Evolutionary conservation across 2,113 vertebrate species (phyloP).

Genomic region (Lota lota): DNA sequence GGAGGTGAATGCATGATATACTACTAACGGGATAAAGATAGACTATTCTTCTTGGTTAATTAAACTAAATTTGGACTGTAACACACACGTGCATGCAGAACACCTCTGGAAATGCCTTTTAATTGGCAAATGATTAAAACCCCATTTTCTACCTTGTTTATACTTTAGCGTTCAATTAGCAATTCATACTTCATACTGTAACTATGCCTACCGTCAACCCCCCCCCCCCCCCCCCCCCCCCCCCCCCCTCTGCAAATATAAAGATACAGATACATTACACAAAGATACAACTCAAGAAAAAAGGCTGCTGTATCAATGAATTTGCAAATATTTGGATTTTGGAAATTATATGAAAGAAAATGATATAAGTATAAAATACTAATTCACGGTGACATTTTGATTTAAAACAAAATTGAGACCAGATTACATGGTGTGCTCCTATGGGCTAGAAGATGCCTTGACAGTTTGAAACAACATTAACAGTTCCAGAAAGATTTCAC

Average conservation of each 20-base stretch:
- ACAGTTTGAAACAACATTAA: too few relatives aligned
- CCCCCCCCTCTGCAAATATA: background rate
- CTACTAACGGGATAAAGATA: conserved; percentile 46
- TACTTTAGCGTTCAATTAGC: conserved; percentile 58
- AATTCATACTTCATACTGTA: conserved; percentile 36
- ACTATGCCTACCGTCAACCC: conserved; percentile 3
- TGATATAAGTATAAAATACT: too few relatives aligned
- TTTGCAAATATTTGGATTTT: too few relatives aligned
- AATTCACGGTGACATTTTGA: too few relatives aligned
- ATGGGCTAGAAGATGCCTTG: too few relatives aligned
- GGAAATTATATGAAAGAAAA: too few relatives aligned
- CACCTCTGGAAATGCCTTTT: conserved; percentile 50
- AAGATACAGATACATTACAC: too few relatives aligned
- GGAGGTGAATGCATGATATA: conserved; percentile 40
- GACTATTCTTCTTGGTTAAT: conserved; percentile 49
- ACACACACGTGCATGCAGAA: conserved; percentile 45
- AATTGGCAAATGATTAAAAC: conserved; percentile 68
- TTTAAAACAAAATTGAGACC: too few relatives aligned
- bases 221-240: background rate
- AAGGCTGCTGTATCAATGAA: too few relatives aligned
- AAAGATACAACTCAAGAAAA: too few relatives aligned
- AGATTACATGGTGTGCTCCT: too few relatives aligned
- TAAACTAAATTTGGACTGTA: conserved; percentile 46
- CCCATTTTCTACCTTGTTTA: conserved; percentile 48
- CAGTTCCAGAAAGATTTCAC: too few relatives aligned